A percentile compares a stretch with the other conserved stretches of the same genome.
These are phyloP conservation scores for Caenorhabditis macrosperma DNA, from an alignment of 2,888 invertebrate genomes.

Conservation along the genomic window DNA sequence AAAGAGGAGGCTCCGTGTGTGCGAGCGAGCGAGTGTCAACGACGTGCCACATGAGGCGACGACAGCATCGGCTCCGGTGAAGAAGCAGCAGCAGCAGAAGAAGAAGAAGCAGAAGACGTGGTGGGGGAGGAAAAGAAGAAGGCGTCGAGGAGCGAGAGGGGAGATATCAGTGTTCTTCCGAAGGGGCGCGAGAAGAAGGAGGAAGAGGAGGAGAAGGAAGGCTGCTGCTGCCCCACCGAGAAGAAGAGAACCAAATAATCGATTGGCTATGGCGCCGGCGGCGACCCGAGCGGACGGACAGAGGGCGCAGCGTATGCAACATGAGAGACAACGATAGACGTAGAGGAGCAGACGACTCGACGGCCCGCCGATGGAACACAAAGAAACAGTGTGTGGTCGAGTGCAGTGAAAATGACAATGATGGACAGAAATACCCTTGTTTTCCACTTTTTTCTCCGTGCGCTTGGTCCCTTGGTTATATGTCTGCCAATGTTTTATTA, in stretches of 20 bases:
- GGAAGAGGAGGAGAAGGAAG: neutral
- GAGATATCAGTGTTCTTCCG: slow-evolving; percentile 53
- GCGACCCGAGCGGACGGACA: slow-evolving; percentile 19
- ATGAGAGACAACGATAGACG: slow-evolving; percentile 11
- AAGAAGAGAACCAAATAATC: slow-evolving; percentile 43
- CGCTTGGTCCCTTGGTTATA: no score
- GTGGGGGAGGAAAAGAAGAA: slow-evolving; percentile 29
- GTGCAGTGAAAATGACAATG: neutral
- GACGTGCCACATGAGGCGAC: slow-evolving; percentile 42
- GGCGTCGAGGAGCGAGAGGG: slow-evolving; percentile 28
- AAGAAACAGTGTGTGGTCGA: slow-evolving; percentile 32
- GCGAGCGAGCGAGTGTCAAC: slow-evolving; percentile 37
- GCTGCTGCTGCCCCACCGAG: slow-evolving; percentile 17
- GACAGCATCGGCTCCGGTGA: slow-evolving; percentile 29
- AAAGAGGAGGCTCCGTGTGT: slow-evolving; percentile 20
- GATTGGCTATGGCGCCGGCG: slow-evolving; percentile 53
- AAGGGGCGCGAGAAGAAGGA: slow-evolving; percentile 21
- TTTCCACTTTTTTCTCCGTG: neutral
- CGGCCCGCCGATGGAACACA: slow-evolving; percentile 9
- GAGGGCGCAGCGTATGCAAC: slow-evolving; percentile 32
- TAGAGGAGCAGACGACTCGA: slow-evolving; percentile 27
- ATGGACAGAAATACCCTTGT: neutral
- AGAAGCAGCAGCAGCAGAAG: slow-evolving; percentile 27
- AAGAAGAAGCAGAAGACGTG: slow-evolving; percentile 26
- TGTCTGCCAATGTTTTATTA: neutral